These are phyloP conservation scores for Aix galericulata DNA, from an alignment of 2,113 vertebrate genomes.

Conservation along the genomic window DNA sequence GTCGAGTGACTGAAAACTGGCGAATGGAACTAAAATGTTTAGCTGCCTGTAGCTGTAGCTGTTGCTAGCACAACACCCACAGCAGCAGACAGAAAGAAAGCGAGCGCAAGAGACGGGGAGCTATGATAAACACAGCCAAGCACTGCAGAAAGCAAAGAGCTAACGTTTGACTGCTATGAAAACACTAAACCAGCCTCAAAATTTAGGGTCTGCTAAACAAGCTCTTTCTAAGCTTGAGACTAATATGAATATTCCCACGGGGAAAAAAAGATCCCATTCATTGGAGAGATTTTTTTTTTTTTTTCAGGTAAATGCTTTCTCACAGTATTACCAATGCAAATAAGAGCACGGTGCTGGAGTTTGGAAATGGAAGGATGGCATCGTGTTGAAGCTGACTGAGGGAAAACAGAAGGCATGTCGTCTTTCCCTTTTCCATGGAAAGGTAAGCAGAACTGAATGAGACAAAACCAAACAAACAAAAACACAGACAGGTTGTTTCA, in stretches of 20 bases:
- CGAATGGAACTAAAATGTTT: not conserved
- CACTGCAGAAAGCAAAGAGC: not conserved
- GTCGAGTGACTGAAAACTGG: not conserved
- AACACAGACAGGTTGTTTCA: not conserved
- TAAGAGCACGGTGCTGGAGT: not conserved
- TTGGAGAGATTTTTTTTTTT: not conserved
- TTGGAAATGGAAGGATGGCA: not conserved
- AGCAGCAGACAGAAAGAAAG: not conserved
- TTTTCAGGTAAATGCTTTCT: not conserved
- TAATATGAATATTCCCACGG: not conserved
- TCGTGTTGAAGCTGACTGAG: not conserved
- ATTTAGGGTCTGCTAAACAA: not conserved
- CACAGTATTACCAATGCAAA: not conserved
- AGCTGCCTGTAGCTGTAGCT: not conserved
- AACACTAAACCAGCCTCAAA: not conserved
- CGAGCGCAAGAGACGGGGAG: not conserved
- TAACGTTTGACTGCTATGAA: not conserved
- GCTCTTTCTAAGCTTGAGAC: not conserved
- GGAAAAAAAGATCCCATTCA: not conserved
- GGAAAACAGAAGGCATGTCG: not conserved
- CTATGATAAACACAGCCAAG: not conserved
- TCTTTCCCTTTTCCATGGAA: not conserved
- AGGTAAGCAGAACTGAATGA: not conserved
- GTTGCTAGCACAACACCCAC: not conserved
- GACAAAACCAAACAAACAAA: not conserved